Evolutionary conservation across 2,797 vertebrate genomes (phyloP).

Genomic region (Crocodylus rhombifer): DNA sequence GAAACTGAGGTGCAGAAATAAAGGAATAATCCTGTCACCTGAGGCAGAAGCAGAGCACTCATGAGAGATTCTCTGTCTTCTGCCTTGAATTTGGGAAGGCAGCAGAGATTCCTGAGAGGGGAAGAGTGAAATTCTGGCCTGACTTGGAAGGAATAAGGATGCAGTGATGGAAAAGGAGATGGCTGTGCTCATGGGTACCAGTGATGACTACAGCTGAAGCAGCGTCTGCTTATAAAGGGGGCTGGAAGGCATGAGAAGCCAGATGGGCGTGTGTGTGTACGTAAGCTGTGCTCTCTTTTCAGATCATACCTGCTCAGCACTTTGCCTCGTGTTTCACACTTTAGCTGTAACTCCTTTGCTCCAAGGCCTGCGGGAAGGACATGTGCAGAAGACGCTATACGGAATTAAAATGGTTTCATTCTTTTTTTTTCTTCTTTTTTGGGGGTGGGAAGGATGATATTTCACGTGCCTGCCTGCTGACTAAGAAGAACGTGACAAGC

Average conservation of each 20-base stretch:
- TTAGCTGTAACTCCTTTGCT: not conserved
- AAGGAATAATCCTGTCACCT: too few relatives aligned
- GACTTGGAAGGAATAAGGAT: too few relatives aligned
- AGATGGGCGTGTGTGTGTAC: too few relatives aligned
- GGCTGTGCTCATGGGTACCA: not conserved
- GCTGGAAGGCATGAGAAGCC: not conserved
- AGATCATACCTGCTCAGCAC: not conserved
- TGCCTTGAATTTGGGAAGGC: too few relatives aligned
- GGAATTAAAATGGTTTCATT: not conserved
- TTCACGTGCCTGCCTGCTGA: not conserved
- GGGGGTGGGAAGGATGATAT: not conserved
- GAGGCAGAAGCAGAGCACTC: not conserved
- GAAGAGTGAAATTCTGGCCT: not conserved
- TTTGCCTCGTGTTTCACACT: not conserved
- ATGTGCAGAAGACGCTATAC: not conserved
- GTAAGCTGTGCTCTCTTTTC: not conserved
- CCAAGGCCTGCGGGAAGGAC: not conserved
- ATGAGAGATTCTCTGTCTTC: too few relatives aligned
- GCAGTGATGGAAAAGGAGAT: not conserved
- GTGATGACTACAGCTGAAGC: not conserved
- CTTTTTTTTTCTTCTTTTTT: not conserved
- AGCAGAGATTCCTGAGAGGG: too few relatives aligned
- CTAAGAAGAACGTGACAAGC: not conserved
- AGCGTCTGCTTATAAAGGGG: not conserved
- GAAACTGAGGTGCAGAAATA: not conserved